Evolutionary conservation across 2,797 vertebrate species (phyloP), one percentile per base, ranked within the genome.

Genomic region (Garrulus glandarius): DNA sequence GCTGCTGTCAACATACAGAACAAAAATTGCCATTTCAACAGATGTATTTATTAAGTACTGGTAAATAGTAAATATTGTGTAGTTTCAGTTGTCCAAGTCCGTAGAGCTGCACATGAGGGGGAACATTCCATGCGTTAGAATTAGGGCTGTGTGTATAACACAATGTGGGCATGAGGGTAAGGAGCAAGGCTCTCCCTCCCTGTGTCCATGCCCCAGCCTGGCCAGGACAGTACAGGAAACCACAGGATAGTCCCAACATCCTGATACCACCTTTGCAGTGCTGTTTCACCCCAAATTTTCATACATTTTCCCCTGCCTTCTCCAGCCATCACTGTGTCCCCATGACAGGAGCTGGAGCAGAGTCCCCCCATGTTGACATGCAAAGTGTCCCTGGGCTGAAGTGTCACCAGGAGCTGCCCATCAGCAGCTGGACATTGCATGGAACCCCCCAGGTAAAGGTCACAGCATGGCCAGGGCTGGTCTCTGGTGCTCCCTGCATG

Each of bases 11-110:
- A 68, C 12, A 9, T 1, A 23, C 52, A 68, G 87, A 52, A 63
- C 7, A 18, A 80, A 80, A 68, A 49, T 16, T 67, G 72, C 41
- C 32, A 30, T 89, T 83, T 63, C 32, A 85, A 47, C 80, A 84
- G 87, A 86, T 84, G 81, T 70, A 29, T 87, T 95, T 64, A 65
- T 84, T 49, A 75, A 93, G 20, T 65, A 19, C 59, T 52, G n/a
- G 27, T 61, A 53, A 79, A 72, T 36, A 47, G 27, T 61, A 53
- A 79, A 72, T 36, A 47, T 29, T 39, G 13, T 30, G 41, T 47
- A 0, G 2, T 39, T 81, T 47, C 7, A 53, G 30, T 57, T 91
- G 87, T 87, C 68, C 67, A 72, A 55, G 68, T 10, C 39, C 81
- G 5, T 1, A 2, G 13, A 67, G 36, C 3, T 67, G 27, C 27